These are phyloP conservation scores for Festucalex cinctus DNA, from an alignment of 2,113 vertebrate species.

Conservation along the genomic window DNA sequence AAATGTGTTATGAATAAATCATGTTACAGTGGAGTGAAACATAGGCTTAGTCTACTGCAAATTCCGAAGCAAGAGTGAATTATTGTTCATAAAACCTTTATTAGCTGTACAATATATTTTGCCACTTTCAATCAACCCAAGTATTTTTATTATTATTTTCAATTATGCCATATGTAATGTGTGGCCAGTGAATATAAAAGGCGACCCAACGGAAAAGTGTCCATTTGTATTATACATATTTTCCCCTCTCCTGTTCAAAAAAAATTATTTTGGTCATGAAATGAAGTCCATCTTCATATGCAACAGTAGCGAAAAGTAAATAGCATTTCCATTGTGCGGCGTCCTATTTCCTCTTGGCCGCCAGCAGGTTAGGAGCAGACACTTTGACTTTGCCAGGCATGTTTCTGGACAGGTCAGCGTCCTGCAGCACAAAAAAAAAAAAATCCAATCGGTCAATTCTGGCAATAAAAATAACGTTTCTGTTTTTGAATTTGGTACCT, in stretches of 20 bases:
- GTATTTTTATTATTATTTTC: background rate
- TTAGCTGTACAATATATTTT: background rate
- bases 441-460: background rate
- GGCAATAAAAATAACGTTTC: too few relatives aligned
- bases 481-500: constrained; percentile 69
- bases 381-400: constrained; percentile 98
- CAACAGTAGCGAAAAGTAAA: background rate
- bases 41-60: too few relatives aligned
- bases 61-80: too few relatives aligned
- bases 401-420: constrained; percentile 90
- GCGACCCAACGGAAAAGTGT: background rate
- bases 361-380: constrained; percentile 90
- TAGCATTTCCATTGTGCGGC: background rate
- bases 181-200: background rate
- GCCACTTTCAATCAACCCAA: background rate
- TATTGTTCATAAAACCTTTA: background rate
- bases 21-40: too few relatives aligned
- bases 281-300: background rate
- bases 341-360: constrained; percentile 85
- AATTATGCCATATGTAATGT: background rate
- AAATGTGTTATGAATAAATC: constrained; percentile 3
- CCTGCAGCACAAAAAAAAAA: constrained; percentile 79
- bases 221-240: constrained; percentile 21
- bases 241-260: constrained; percentile 19
- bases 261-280: constrained; percentile 17